Conservation (phyloP, 2,888 invertebrate species). For the Morpho deidamia region DNA sequence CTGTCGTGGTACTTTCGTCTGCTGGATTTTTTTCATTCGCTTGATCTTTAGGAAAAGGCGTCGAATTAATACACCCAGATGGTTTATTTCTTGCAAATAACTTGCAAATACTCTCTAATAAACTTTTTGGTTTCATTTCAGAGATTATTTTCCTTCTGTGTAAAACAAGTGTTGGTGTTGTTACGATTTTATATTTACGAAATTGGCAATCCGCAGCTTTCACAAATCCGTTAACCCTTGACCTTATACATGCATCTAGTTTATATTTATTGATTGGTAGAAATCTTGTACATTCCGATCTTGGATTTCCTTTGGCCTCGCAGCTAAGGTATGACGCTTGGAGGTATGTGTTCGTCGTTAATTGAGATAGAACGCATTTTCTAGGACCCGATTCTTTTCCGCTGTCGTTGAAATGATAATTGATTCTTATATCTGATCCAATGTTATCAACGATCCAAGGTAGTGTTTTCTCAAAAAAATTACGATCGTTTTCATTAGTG, state of each 20-base stretch:
- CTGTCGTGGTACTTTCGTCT: neutral
- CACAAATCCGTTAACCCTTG: conserved; percentile 13
- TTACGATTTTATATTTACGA: conserved; percentile 12
- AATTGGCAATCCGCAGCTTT: conserved; percentile 21
- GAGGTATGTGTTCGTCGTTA: conserved; percentile 19
- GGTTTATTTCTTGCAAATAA: conserved; percentile 18
- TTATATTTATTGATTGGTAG: conserved; percentile 17
- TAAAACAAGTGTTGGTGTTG: conserved; percentile 24
- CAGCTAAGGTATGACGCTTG: conserved; percentile 28
- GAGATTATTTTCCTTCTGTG: conserved; percentile 15
- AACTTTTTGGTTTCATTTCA: conserved; percentile 13
- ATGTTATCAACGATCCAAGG: conserved; percentile 37
- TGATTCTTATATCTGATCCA: conserved; percentile 27
- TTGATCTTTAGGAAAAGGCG: conserved; percentile 9
- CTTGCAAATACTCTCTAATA: conserved; percentile 24
- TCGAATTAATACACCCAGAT: conserved; percentile 18
- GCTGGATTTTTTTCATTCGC: neutral
- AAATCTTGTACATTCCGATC: conserved; percentile 16
- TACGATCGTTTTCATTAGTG: conserved; percentile 24
- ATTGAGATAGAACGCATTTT: conserved; percentile 31
- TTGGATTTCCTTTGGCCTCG: conserved; percentile 16
- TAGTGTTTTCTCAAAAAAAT: conserved; percentile 31
- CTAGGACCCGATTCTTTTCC: conserved; percentile 24
- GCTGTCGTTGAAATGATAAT: conserved; percentile 31
- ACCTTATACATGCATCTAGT: conserved; percentile 21